Evolutionary conservation across 2,888 invertebrate species (phyloP).

Genomic region (Morinoia aosen): DNA sequence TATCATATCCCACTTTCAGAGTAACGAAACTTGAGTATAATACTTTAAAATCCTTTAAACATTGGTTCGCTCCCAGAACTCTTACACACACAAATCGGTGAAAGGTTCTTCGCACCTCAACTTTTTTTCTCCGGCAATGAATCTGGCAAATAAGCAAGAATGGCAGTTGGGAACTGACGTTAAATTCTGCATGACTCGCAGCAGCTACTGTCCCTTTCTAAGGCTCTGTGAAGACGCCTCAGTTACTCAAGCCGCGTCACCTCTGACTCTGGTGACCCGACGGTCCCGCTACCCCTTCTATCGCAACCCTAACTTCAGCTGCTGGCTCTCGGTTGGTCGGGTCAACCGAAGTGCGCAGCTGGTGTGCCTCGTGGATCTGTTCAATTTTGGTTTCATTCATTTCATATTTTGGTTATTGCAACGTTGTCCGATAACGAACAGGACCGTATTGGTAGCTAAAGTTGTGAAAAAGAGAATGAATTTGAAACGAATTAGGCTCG

Average conservation of each 20-base stretch:
- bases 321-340: neutral
- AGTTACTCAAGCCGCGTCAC: conserved; percentile 23
- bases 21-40: neutral
- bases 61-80: neutral
- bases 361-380: neutral
- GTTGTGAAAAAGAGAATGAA: neutral
- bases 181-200: neutral
- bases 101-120: neutral
- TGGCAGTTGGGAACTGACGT: neutral
- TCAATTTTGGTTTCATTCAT: neutral
- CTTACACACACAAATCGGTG: neutral
- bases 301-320: neutral
- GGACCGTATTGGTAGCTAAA: neutral
- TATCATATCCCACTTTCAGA: neutral
- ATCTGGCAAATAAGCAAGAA: neutral
- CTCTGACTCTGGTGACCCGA: conserved; percentile 17
- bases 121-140: neutral
- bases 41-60: neutral
- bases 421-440: neutral
- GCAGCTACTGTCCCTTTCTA: conserved; percentile 12
- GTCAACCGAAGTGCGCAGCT: neutral
- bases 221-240: neutral
- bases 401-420: neutral
- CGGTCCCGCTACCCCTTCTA: neutral
- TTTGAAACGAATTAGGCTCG: neutral